Conservation (phyloP, 2,888 invertebrate species). For the Melieria crassipennis region DNA sequence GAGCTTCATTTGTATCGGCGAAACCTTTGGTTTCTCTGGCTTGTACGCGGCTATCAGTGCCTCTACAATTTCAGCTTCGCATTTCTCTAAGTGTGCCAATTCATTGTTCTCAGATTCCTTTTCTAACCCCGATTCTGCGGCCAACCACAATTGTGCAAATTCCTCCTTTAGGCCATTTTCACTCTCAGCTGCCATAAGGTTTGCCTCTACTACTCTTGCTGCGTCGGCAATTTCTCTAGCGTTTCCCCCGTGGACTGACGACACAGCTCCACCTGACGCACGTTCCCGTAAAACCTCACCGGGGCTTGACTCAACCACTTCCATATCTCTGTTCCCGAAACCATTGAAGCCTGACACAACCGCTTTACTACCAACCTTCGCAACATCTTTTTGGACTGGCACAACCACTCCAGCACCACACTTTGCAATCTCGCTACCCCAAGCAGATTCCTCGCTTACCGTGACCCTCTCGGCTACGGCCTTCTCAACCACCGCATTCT, state of each 20-base stretch:
- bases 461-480: neutral
- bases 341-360: constrained; percentile 1
- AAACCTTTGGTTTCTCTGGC: neutral
- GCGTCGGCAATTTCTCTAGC: neutral
- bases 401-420: no score
- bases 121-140: neutral
- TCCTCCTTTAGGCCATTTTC: neutral
- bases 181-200: neutral
- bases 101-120: constrained; percentile 4
- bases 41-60: neutral
- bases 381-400: neutral
- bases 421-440: no score
- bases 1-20: constrained; percentile 9
- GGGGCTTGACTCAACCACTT: no score
- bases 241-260: no score
- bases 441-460: neutral
- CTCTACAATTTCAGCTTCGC: neutral
- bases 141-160: neutral
- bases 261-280: no score
- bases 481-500: neutral
- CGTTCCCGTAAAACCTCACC: neutral
- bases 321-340: no score
- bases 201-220: neutral
- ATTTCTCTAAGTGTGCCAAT: neutral
- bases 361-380: constrained; percentile 8